A percentile compares a stretch with the other conserved stretches of the same genome.
Conservation (phyloP, 2,888 invertebrate species). For the Platycnemis pennipes region DNA sequence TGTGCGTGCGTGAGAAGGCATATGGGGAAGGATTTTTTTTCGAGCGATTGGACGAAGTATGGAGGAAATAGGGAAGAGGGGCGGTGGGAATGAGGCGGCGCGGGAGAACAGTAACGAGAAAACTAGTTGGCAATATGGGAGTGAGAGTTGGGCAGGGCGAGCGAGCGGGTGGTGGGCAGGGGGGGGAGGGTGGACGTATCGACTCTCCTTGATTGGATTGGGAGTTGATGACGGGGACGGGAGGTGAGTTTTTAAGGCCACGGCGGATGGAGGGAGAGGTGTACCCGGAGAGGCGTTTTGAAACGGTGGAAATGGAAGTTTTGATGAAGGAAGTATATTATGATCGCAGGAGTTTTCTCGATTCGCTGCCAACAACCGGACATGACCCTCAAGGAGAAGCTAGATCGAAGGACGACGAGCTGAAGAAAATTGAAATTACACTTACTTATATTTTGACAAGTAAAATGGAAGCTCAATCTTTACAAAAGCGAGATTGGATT, state of each 20-base stretch:
- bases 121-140: slow-evolving; percentile 62
- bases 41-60: neutral
- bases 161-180: neutral
- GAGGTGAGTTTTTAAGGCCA: slow-evolving; percentile 37
- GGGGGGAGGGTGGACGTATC: slow-evolving; percentile 43
- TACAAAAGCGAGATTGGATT: no score
- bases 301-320: slow-evolving; percentile 58
- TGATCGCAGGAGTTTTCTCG: slow-evolving; percentile 39
- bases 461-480: no score
- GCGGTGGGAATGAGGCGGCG: neutral
- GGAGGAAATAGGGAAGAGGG: slow-evolving; percentile 11
- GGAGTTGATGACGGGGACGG: slow-evolving; percentile 66
- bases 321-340: slow-evolving; percentile 65
- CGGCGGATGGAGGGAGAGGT: slow-evolving; percentile 10
- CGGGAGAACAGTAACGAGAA: slow-evolving; percentile 64
- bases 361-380: slow-evolving; percentile 58
- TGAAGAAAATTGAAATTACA: neutral
- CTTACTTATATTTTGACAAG: neutral
- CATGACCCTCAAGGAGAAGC: slow-evolving; percentile 33
- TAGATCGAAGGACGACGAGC: neutral
- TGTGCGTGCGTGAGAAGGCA: slow-evolving; percentile 4
- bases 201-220: slow-evolving; percentile 67
- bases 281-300: slow-evolving; percentile 9
- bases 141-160: neutral
- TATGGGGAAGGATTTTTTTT: slow-evolving; percentile 16